Evolutionary conservation across 2,797 vertebrate genomes (phyloP).

Genomic region (Mus spretus): DNA sequence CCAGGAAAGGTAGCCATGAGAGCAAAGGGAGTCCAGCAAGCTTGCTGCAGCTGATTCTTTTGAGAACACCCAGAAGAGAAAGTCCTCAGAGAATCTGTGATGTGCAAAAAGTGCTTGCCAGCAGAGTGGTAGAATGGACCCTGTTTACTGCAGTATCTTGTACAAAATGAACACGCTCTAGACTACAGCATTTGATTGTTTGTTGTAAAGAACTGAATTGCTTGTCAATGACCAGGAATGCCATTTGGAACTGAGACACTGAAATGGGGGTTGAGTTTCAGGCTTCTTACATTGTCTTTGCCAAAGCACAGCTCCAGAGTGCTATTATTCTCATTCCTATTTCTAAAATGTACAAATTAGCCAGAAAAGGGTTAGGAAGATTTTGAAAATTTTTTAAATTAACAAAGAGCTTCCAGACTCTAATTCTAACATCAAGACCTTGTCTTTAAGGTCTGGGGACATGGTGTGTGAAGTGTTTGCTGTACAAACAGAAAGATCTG

Average conservation of each 20-base stretch:
- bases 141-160: background rate
- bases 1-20: background rate
- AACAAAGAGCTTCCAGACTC: background rate
- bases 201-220: background rate
- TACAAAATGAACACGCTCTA: background rate
- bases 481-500: background rate
- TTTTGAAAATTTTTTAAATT: background rate
- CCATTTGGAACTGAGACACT: slow-evolving; percentile 23
- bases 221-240: background rate
- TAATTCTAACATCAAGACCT: background rate
- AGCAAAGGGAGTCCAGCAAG: background rate
- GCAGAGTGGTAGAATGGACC: background rate
- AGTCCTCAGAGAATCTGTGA: background rate
- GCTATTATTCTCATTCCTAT: background rate
- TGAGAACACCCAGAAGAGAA: background rate
- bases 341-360: slow-evolving; percentile 33
- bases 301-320: background rate
- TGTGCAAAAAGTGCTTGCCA: background rate
- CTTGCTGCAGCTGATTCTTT: background rate
- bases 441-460: background rate
- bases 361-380: background rate
- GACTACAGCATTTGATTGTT: background rate
- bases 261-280: background rate
- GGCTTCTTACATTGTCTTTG: background rate
- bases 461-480: too few species aligned